A percentile compares a stretch with the other conserved stretches of the same genome.
These are phyloP conservation scores for Benitochromis conjunctus DNA, from an alignment of 2,113 vertebrate species.

Conservation along the genomic window DNA sequence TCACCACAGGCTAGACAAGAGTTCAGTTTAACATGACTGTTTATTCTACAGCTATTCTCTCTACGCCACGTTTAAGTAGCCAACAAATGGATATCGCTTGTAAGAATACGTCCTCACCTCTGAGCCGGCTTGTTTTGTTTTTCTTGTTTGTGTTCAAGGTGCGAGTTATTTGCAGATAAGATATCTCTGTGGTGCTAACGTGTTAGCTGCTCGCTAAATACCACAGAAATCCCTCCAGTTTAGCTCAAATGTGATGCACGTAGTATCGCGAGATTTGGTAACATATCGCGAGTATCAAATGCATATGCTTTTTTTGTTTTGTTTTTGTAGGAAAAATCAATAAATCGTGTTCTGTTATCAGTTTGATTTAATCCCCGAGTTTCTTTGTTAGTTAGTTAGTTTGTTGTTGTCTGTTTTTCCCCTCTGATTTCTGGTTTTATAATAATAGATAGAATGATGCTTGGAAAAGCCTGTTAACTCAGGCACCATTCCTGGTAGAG, in stretches of 20 bases:
- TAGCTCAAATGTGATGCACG: background rate
- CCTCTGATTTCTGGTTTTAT: background rate
- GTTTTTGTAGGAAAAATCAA: background rate
- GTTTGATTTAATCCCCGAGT: background rate
- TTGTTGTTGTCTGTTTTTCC: fast-evolving
- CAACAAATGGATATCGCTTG: background rate
- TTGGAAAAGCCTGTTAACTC: background rate
- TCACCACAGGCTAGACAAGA: background rate
- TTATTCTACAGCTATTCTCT: background rate
- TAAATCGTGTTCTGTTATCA: background rate
- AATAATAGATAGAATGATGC: background rate
- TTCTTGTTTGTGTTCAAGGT: background rate
- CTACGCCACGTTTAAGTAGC: background rate
- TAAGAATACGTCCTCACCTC: background rate
- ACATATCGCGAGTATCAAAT: background rate
- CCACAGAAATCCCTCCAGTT: conserved; percentile 47
- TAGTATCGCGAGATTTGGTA: background rate
- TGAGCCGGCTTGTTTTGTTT: background rate
- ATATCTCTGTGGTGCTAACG: background rate
- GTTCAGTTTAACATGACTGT: background rate
- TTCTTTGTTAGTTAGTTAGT: background rate
- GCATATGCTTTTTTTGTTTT: background rate
- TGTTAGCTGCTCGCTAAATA: background rate
- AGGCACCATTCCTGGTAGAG: background rate
- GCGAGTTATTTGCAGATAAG: background rate